Base-by-base conservation (phyloP, 1,140 invertebrate genomes). In the Saccostrea cuccullata region DNA sequence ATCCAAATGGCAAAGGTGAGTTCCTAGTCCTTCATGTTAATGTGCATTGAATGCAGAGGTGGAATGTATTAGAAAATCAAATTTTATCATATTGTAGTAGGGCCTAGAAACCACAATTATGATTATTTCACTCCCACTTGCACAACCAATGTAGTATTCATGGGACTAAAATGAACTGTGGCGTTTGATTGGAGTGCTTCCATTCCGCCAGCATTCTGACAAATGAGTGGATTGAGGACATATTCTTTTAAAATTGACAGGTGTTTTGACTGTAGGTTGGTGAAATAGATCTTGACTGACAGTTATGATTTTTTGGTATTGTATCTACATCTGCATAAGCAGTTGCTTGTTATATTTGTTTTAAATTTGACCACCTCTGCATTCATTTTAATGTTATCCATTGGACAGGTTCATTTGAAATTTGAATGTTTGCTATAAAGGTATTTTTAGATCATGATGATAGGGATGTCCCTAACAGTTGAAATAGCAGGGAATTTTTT, bases 1-100 rank as follows among this genome's bases (percentile, higher is more conserved):
- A 77, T 26, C 70, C 70, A 77, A 77, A 77, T 77, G 70, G 70
- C 8, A 77, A 77, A 77, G 70, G 70, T 77, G 26, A 77, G 70
- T 77, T 30, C 11, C 20, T 23, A 67, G 70, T 40, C 70, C 30
- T 36, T 15, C 26, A 12, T 20, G 17, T 20, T 20, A 67, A n/a
- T 67, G 60, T 67, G 20, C 2, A 15, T 77, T 77, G 26, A 77
- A 12, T 77, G 70, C 70, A 77, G 70, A 77, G 70, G 70, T 77
- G 70, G 70, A 77, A 11, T 77, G 23, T 15, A 77, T 77, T 77
- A 77, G 15, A 77, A 47, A 47, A 47, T 47, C 47, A 47, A 30
- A 30, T 36, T 77, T 15, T 15, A 77, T 77, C 15, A 77, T 30
- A 23, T 30, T 15, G 67, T 73, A n/a, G 23, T 2, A 77, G 3